These are phyloP conservation scores for Ptychoptera albimana DNA, from an alignment of 2,888 invertebrate genomes.

Conservation along the genomic window DNA sequence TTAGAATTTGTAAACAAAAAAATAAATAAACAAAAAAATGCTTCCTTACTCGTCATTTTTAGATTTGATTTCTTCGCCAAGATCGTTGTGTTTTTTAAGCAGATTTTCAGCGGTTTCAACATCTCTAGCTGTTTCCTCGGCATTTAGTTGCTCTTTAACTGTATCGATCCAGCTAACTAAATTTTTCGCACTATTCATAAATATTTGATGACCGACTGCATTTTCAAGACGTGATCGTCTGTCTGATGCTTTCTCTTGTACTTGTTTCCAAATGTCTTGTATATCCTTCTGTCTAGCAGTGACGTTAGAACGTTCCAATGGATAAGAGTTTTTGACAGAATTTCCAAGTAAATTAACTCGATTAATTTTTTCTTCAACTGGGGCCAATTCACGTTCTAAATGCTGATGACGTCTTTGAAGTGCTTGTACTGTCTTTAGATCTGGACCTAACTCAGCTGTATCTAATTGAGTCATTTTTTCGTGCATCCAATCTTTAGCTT, in stretches of 20 bases:
- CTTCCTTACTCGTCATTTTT: slow-evolving; percentile 68
- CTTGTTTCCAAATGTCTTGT: slow-evolving; percentile 73
- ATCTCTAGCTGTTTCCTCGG: slow-evolving; percentile 67
- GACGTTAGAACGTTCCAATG: slow-evolving; percentile 75
- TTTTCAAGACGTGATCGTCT: slow-evolving; percentile 75
- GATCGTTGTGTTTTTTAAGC: slow-evolving; percentile 78
- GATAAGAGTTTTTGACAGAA: slow-evolving; percentile 82
- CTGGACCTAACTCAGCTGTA: slow-evolving; percentile 58
- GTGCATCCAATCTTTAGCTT: slow-evolving; percentile 93
- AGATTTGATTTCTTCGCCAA: slow-evolving; percentile 78
- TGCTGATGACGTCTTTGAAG: slow-evolving; percentile 84
- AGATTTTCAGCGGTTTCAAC: slow-evolving; percentile 85
- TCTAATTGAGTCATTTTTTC: slow-evolving; percentile 89
- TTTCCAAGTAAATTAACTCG: slow-evolving; percentile 77
- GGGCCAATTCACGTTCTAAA: slow-evolving; percentile 84
- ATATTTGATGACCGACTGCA: slow-evolving; percentile 90
- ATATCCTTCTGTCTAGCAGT: slow-evolving; percentile 71
- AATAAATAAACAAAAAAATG: slow-evolving; percentile 1
- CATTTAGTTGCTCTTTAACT: slow-evolving; percentile 61
- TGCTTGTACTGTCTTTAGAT: slow-evolving; percentile 81
- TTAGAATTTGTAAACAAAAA: slow-evolving; percentile 3
- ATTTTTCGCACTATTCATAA: slow-evolving; percentile 65
- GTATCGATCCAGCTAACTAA: slow-evolving; percentile 69
- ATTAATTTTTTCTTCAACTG: slow-evolving; percentile 85
- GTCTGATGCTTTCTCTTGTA: slow-evolving; percentile 71